phyloP scores from a whole-genome alignment of 30 jellyfish, hydroid and myxozoan species.

The Aurelia aurita region DNA sequence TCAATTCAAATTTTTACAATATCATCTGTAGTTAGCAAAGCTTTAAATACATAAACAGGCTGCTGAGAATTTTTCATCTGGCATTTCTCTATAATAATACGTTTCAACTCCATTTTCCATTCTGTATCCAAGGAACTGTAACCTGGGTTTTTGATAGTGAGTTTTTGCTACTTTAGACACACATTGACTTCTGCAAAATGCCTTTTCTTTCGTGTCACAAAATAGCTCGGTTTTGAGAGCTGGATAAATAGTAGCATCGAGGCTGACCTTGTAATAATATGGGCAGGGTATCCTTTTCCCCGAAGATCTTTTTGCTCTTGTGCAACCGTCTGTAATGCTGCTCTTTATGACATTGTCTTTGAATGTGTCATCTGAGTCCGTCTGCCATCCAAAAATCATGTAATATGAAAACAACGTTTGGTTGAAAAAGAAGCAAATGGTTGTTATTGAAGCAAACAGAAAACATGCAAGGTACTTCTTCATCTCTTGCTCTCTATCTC shows the following conservation, averaged over 20 bases:
- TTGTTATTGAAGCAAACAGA: too few species aligned
- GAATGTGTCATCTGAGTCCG: too few species aligned
- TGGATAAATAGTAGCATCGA: slow-evolving; percentile 21
- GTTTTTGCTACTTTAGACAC: not conserved
- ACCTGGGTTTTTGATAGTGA: not conserved
- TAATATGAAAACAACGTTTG: too few species aligned
- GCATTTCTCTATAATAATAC: not conserved
- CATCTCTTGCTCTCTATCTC: too few species aligned
- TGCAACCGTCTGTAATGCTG: too few species aligned
- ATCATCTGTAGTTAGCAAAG: too few species aligned
- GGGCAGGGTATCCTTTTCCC: slow-evolving; percentile 1
- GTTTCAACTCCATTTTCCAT: slow-evolving; percentile 13
- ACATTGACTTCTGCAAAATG: not conserved
- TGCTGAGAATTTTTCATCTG: slow-evolving; percentile 10
- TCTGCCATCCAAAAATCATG: too few species aligned
- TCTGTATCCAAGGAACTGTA: slow-evolving; percentile 36
- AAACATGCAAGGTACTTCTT: too few species aligned
- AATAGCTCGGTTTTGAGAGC: slow-evolving; percentile 19
- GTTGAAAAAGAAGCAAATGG: too few species aligned
- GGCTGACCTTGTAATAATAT: slow-evolving; percentile 1
- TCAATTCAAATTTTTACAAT: too few species aligned
- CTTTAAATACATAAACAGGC: slow-evolving; percentile 29
- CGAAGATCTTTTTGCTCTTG: too few species aligned
- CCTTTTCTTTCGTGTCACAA: slow-evolving; percentile 7
- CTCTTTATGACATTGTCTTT: too few species aligned